Evolutionary conservation across 2,113 vertebrate species (phyloP).

Genomic region (Tragelaphus imberbis): DNA sequence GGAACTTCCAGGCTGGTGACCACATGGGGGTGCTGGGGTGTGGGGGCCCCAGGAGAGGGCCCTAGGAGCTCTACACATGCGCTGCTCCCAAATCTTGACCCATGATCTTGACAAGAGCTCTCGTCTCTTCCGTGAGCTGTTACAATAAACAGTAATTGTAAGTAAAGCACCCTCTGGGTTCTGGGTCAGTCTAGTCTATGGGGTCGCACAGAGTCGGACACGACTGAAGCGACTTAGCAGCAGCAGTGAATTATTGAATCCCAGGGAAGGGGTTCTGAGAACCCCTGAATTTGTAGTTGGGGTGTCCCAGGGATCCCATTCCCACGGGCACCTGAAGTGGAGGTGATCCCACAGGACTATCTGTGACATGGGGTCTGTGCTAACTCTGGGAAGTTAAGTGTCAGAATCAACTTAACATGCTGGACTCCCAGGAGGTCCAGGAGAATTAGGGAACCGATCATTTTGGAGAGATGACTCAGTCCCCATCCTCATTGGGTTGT

Average conservation of each 20-base stretch:
- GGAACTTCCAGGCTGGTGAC: background rate
- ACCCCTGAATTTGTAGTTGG: background rate
- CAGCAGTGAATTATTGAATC: background rate
- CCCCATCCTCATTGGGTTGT: background rate
- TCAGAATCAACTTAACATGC: background rate
- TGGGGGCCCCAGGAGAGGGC: background rate
- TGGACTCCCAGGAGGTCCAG: background rate
- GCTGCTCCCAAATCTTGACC: background rate
- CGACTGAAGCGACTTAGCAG: too few species aligned
- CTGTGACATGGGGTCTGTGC: background rate
- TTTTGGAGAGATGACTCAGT: background rate
- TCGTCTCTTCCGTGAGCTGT: background rate
- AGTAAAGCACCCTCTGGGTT: background rate
- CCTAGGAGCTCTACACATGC: background rate
- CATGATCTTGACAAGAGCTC: background rate
- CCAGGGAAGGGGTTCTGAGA: background rate
- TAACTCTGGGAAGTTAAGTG: background rate
- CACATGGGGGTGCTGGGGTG: background rate
- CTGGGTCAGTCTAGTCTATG: background rate
- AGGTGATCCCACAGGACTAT: background rate
- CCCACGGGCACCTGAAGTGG: background rate
- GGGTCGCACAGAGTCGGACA: too few species aligned
- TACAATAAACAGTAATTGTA: background rate
- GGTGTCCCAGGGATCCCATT: background rate
- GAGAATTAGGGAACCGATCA: background rate